phyloP scores from a whole-genome alignment of 2,113 vertebrate genomes.

The Pogonocichla stellata region DNA sequence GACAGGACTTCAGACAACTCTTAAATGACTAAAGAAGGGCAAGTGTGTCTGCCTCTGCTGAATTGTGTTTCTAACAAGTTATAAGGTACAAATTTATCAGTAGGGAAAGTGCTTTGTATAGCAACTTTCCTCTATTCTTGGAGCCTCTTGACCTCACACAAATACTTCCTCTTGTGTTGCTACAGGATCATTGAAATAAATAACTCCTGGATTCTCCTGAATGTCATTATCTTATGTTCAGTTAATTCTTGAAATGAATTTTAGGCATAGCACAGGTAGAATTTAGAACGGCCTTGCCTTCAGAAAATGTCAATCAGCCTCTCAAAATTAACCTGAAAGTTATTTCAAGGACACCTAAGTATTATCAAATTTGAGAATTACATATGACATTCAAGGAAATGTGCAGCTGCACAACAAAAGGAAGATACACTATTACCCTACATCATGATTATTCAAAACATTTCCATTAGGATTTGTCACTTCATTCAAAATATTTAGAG shows the following conservation, averaged over 20 bases:
- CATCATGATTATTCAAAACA: neutral
- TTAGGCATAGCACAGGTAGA: neutral
- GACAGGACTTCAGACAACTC: neutral
- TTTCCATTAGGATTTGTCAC: neutral
- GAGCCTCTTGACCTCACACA: neutral
- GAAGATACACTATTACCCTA: fast-evolving
- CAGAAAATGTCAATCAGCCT: neutral
- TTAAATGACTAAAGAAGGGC: neutral
- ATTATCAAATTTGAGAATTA: neutral
- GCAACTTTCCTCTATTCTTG: neutral
- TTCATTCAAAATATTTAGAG: neutral
- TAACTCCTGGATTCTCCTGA: neutral
- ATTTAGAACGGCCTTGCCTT: neutral
- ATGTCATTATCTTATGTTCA: neutral
- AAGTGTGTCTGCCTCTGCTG: neutral
- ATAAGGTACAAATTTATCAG: neutral
- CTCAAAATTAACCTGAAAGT: neutral
- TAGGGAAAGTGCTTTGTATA: neutral
- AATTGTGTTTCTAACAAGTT: neutral
- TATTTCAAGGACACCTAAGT: neutral
- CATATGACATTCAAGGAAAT: neutral
- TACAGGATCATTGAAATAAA: neutral
- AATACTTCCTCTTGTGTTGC: neutral
- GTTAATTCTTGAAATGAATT: neutral
- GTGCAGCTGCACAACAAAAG: neutral